phyloP scores from a whole-genome alignment of 2,888 invertebrate species.

The Phymatocera aterrima region DNA sequence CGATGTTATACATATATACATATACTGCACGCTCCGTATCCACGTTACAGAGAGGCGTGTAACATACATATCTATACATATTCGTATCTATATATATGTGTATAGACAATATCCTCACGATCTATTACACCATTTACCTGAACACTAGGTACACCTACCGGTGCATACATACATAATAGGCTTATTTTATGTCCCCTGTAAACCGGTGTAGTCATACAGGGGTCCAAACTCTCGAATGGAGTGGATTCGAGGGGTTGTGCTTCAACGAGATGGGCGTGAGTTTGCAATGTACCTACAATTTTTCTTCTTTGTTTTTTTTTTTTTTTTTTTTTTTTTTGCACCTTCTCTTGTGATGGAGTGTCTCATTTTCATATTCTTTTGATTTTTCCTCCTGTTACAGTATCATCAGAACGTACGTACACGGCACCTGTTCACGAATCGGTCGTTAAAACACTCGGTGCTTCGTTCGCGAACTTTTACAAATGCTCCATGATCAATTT shows the following conservation, averaged over 20 bases:
- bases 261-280: slow-evolving; percentile 42
- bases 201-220: background rate
- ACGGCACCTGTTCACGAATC: no score
- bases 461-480: no score
- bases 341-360: no score
- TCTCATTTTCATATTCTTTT: no score
- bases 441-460: no score
- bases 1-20: background rate
- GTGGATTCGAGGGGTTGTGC: slow-evolving; percentile 5
- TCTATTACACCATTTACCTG: slow-evolving; percentile 30
- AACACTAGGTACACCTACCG: slow-evolving; percentile 25
- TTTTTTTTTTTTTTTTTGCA: no score
- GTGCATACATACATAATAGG: slow-evolving; percentile 39
- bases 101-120: background rate
- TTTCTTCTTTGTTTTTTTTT: background rate
- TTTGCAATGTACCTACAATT: background rate
- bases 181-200: slow-evolving; percentile 32
- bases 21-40: background rate
- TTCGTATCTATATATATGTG: background rate
- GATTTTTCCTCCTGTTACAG: no score
- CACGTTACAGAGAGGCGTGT: no score
- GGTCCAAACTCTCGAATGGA: slow-evolving; percentile 27
- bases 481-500: no score
- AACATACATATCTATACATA: background rate
- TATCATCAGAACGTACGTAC: no score